Conservation (phyloP, 2,888 invertebrate species). For the Hemaris fuciformis region DNA sequence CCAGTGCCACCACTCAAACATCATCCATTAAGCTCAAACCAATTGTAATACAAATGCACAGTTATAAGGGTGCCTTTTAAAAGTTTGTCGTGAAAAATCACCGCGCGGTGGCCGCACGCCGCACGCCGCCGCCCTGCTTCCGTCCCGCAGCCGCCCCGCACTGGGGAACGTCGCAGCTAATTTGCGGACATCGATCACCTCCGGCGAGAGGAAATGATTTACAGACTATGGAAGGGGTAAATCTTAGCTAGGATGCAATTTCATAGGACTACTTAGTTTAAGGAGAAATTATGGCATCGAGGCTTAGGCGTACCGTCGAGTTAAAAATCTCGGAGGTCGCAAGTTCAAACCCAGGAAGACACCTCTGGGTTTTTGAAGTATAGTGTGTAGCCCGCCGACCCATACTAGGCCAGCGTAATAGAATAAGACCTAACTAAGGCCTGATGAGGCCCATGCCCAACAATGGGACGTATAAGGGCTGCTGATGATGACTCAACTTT, state of each 20-base stretch:
- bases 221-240: conserved; percentile 24
- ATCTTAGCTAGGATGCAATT: background rate
- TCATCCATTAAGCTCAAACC: background rate
- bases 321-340: no score
- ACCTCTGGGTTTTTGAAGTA: no score
- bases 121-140: conserved; percentile 14
- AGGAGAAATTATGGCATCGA: no score
- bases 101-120: conserved; percentile 24
- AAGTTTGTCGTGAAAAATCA: conserved; percentile 61
- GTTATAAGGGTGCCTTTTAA: conserved; percentile 52
- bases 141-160: conserved; percentile 3
- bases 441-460: no score
- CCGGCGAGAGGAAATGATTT: conserved; percentile 24
- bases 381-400: no score
- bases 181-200: conserved; percentile 61
- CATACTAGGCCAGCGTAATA: no score
- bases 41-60: conserved; percentile 32
- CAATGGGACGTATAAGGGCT: no score
- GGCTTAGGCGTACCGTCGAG: no score
- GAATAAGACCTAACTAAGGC: no score
- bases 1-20: background rate
- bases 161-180: conserved; percentile 49
- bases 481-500: no score
- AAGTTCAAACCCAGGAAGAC: no score
- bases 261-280: no score